Evolutionary conservation across 2,888 invertebrate genomes (phyloP).

Genomic region (Darwinula stevensoni): DNA sequence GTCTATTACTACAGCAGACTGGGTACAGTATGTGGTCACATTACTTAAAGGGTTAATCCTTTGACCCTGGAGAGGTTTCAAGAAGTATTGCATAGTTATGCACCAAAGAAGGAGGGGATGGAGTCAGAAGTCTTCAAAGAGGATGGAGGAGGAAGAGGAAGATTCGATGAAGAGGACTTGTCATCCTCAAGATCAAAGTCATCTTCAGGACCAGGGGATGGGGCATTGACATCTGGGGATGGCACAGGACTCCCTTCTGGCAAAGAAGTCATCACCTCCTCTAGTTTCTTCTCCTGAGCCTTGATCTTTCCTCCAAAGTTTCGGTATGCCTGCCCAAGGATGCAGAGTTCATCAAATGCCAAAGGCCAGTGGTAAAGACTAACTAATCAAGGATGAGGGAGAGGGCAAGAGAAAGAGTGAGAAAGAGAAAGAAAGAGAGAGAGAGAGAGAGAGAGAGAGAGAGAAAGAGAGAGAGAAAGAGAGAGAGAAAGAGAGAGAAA

Average conservation of each 20-base stretch:
- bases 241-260: conserved; percentile 30
- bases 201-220: conserved; percentile 36
- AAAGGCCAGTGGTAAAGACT: no score
- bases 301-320: conserved; percentile 70
- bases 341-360: conserved; percentile 4
- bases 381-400: no score
- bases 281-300: conserved; percentile 50
- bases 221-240: conserved; percentile 30
- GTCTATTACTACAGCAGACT: no score
- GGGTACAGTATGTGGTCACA: no score
- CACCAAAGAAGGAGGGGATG: no score
- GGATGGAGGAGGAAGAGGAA: neutral
- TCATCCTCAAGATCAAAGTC: conserved; percentile 17
- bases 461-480: neutral
- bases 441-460: neutral
- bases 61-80: no score
- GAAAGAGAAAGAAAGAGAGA: no score
- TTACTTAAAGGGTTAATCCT: no score
- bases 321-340: conserved; percentile 46
- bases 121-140: no score
- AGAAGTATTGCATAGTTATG: no score
- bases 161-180: neutral
- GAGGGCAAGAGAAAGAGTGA: no score
- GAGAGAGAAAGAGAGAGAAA: conserved; percentile 1
- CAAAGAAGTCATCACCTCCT: conserved; percentile 41